Evolutionary conservation across 35 echinoderm and acorn worm species (phyloP), one percentile per base, ranked within the genome.

Genomic region (Apostichopus californicus): DNA sequence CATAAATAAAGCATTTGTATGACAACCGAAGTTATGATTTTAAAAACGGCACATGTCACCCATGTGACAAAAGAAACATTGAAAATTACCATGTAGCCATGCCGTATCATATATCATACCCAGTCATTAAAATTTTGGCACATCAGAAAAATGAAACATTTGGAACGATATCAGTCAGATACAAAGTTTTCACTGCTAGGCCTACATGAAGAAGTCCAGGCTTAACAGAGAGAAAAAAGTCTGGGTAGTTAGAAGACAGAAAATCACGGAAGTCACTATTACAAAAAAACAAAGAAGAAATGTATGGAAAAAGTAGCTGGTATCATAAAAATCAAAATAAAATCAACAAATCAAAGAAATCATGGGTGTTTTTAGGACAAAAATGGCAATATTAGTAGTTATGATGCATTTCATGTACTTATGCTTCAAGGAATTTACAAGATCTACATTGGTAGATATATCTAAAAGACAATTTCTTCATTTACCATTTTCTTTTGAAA

Each of bases 11-110:
- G 54, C 20, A 85, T 56, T 6, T 58, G 55, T 58, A 58, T 85
- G 81, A 85, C 81, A 85, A 81, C 34, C 78, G 52, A 81, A 85
- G 57, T 85, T 85, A 85, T 85, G 81, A 59, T 60, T 55, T 55
- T 25, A 10, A 85, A 5, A 54, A 85, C 12, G 4, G 17, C 28
- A 85, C 81, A 85, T 58, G 24, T 85, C 81, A 85, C 71, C 71
- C 71, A 75, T 75, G 6, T n/a, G 7, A 20, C 6, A 22, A 75
- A 22, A 22, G 71, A 75, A 75, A 75, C 71, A 22, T 75, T 75
- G 17, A 75, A 75, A 75, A 75, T 75, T 75, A 18, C 71, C 71
- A 75, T 75, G 71, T 75, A 75, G n/a, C 71, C 17, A n/a, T 75
- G 71, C 4, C 71, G n/a, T 75, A 75, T 75, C 71, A 75, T 75